These are phyloP conservation scores for Balearica regulorum DNA, from an alignment of 2,797 vertebrate species.

Conservation along the genomic window DNA sequence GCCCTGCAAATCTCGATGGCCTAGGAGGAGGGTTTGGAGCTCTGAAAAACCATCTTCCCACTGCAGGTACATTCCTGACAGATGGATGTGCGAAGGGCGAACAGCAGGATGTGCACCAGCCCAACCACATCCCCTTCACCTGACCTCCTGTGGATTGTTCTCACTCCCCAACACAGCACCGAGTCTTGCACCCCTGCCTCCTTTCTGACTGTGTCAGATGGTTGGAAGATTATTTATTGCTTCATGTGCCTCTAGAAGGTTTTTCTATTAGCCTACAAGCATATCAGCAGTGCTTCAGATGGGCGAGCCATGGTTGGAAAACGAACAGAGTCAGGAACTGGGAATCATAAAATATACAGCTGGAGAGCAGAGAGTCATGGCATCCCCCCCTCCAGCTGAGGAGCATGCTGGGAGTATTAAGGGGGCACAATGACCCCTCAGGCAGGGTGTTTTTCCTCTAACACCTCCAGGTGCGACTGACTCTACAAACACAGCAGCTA, in stretches of 20 bases:
- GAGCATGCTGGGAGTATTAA: not conserved
- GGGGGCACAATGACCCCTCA: not conserved
- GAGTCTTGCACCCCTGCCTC: not conserved
- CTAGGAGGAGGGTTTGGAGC: not conserved
- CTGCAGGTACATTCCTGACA: not conserved
- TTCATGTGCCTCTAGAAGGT: not conserved
- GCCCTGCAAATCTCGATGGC: not conserved
- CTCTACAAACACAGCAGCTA: not conserved
- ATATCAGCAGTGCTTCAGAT: not conserved
- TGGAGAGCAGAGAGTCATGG: not conserved
- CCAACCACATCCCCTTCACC: accelerated
- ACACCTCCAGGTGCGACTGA: not conserved
- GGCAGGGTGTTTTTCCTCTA: not conserved
- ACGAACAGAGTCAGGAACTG: not conserved
- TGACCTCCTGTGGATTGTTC: not conserved
- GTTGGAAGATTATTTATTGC: not conserved
- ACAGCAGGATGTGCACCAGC: not conserved
- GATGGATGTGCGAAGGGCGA: not conserved
- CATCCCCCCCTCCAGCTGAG: not conserved
- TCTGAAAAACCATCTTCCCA: not conserved
- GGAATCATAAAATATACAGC: not conserved
- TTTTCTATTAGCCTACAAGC: not conserved
- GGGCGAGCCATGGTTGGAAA: not conserved
- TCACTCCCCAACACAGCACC: accelerated
- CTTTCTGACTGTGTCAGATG: not conserved